Base-by-base conservation (phyloP, 2,113 vertebrate species). In the Electrona antarctica region DNA sequence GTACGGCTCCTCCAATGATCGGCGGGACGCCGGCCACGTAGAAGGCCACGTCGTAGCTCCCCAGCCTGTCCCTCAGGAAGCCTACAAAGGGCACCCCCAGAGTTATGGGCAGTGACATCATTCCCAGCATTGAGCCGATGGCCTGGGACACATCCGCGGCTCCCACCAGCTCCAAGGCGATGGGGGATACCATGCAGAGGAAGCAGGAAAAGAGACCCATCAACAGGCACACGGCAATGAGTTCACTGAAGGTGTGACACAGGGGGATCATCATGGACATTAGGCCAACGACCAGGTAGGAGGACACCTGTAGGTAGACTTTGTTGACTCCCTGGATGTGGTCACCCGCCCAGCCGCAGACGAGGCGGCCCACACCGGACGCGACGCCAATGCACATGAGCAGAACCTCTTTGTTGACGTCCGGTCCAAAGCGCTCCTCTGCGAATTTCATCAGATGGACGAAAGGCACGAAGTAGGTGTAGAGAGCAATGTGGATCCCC, bases 191-290 rank as follows among this genome's bases (percentile, higher is more conserved):
- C 77, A 98, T 98, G 75, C 95, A 96, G 90, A 99, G 98, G 89
- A 99, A 99, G 89, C 97, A 98, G 0, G 99, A 97, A 63, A 98
- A 99, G 61, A 99, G 86, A 4, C 98, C 98, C 98, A 99, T 98
- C 68, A 98, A 86, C 73, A 99, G 94, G 75, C 97, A 99, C 56
- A 99, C 97, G 0, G 94, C 95, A 0, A 99, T 94, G 45, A 99
- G 95, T 3, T 91, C 94, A 0, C 94, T 95, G 0, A 99, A 98
- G 76, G 91, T 51, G 0, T 88, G 8, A 78, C 97, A 99, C 75
- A 98, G 73, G 0, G 98, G 97, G 65, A 99, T 97, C 97, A 98
- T 96, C 95, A 97, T 98, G 50, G 98, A 98, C 97, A 98, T 97
- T 83, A 99, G 15, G 21, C 97, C 97, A 3, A 99, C 98, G 68